Evolutionary conservation across 2,113 vertebrate genomes (phyloP).

Genomic region (Typhlomys cinereus): DNA sequence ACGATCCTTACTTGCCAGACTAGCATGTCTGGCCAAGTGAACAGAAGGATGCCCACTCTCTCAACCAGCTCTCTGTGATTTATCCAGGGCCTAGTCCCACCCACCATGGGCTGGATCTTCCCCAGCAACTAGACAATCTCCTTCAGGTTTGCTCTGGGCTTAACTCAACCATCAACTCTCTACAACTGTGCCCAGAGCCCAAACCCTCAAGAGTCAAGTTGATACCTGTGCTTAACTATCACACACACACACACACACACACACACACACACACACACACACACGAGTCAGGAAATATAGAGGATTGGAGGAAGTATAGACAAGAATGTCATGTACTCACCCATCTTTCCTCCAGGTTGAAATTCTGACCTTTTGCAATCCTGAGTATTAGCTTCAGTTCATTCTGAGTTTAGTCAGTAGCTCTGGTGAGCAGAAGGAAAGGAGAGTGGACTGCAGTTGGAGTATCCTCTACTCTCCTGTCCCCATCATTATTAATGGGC

Average conservation of each 20-base stretch:
- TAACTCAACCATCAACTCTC: too few species aligned
- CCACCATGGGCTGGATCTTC: too few species aligned
- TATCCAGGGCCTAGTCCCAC: too few species aligned
- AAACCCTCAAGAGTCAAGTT: too few species aligned
- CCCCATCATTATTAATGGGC: background rate
- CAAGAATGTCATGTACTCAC: background rate
- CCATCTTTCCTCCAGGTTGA: background rate
- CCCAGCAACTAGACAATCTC: too few species aligned
- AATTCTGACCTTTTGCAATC: background rate
- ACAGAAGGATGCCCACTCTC: too few species aligned
- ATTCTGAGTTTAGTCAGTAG: background rate
- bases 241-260: conserved; percentile 11
- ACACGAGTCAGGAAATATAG: background rate
- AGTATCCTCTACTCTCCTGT: background rate
- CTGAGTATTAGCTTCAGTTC: background rate
- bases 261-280: background rate
- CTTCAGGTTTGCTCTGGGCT: too few species aligned
- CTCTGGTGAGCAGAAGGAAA: conserved; percentile 14
- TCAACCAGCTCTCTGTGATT: too few species aligned
- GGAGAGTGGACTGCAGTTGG: background rate
- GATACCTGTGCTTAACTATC: too few species aligned
- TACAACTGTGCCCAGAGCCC: too few species aligned
- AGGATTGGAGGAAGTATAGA: background rate
- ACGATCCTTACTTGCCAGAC: too few species aligned
- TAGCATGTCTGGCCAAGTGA: too few species aligned